Base-by-base conservation (phyloP, 2,797 vertebrate species). In the Anisognathus igniventris region DNA sequence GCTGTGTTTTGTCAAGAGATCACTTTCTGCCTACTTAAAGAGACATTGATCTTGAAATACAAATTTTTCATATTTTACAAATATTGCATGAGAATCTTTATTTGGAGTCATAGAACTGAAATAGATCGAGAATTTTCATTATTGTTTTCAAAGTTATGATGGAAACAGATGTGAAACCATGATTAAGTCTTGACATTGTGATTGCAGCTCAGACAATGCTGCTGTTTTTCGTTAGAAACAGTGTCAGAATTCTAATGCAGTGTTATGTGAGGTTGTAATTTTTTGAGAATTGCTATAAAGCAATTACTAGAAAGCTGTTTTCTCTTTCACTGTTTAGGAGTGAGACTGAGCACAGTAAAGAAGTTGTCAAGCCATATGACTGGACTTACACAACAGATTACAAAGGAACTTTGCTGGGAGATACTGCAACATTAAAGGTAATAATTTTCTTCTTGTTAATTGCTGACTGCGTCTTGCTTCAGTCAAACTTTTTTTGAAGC, bases 341-440 rank as follows among this genome's bases (percentile, higher is more conserved):
- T 12, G 99, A 99, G 45, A 98, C 98, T 11, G 99, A 99, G 57
- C 99, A 99, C 96, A 98, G 98, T 68, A 99, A 99, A 96, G 99
- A 99, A 78, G 98, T 99, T 76, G 97, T 99, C 83, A 99, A 98
- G 80, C 99, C 98, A 0, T 99, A 99, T 15, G 99, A 99, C 86
- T 99, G 99, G 99, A 99, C 99, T 4, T 99, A 99, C 90, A 99
- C 99, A 48, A 99, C 99, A 70, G 99, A 99, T 95, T 99, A 99
- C 97, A 99, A 98, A 97, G 99, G 99, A 78, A 99, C 99, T 1
- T 95, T 99, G 75, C 97, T 99, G 35, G 99, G 99, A 92, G 98
- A 99, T 18, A 95, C 97, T 39, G 65, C 96, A 75, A 98, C 97
- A n/a, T 98, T 99, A 65, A 98, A 98, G 98, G 99, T 99, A 96